These are phyloP conservation scores for Pituophis catenifer DNA, from an alignment of 2,113 vertebrate species.

Conservation along the genomic window DNA sequence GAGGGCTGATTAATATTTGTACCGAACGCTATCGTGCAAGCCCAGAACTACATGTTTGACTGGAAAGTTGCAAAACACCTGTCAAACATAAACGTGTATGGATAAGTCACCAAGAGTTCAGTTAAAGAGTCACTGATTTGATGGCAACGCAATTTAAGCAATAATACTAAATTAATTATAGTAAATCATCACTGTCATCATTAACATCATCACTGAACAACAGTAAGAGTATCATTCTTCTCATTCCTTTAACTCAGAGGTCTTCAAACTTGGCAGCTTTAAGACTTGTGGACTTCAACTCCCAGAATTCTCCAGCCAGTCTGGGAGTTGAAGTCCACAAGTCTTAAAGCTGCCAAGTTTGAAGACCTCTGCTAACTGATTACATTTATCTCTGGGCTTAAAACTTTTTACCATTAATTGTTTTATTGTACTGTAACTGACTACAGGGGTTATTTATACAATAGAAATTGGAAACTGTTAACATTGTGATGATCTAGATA, in stretches of 20 bases:
- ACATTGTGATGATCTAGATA: neutral
- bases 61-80: neutral
- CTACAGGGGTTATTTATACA: neutral
- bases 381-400: neutral
- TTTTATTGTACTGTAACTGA: neutral
- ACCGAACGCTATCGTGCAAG: neutral
- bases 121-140: neutral
- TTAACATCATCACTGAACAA: neutral
- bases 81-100: neutral
- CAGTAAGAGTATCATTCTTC: neutral
- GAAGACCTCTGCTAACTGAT: neutral
- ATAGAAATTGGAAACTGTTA: neutral
- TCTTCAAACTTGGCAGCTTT: too few species aligned
- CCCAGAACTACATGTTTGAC: neutral
- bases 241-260: neutral
- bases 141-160: neutral
- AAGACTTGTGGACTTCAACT: too few species aligned
- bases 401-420: neutral
- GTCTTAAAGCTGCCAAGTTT: too few species aligned
- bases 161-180: neutral
- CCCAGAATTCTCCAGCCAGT: too few species aligned
- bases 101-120: neutral
- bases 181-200: neutral
- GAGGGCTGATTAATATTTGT: neutral
- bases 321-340: too few species aligned